A percentile compares a stretch with the other conserved stretches of the same genome.
Conservation (phyloP, 2,888 invertebrate genomes). For the Hypomecis punctinalis region DNA sequence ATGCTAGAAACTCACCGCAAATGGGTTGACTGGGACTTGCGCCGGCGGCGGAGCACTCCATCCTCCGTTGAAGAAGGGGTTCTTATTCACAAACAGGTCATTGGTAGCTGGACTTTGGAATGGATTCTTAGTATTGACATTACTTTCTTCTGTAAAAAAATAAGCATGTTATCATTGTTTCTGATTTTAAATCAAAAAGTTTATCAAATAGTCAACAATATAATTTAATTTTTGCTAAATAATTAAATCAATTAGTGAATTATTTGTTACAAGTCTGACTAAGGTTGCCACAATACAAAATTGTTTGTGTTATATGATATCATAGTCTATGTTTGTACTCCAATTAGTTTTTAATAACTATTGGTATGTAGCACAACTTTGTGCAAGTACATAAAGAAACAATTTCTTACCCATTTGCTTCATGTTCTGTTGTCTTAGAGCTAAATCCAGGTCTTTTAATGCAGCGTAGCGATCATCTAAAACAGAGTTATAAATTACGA, state of each 20-base stretch:
- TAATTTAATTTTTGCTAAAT: background rate
- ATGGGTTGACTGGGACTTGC: constrained; percentile 73
- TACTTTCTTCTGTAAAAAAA: constrained; percentile 70
- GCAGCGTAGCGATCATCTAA: constrained; percentile 97
- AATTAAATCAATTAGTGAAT: too few species aligned
- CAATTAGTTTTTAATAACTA: too few species aligned
- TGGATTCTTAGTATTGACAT: constrained; percentile 75
- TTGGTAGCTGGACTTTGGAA: constrained; percentile 77
- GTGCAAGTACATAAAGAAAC: background rate
- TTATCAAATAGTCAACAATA: background rate
- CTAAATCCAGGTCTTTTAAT: constrained; percentile 95
- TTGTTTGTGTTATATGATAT: too few species aligned
- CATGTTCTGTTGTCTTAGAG: constrained; percentile 86
- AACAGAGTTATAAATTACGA: constrained; percentile 39
- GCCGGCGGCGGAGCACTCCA: constrained; percentile 67
- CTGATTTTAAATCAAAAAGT: too few species aligned
- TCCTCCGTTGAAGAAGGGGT: constrained; percentile 78
- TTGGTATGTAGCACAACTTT: too few species aligned
- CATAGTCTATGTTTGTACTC: too few species aligned
- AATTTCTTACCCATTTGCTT: constrained; percentile 72
- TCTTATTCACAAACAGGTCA: constrained; percentile 76
- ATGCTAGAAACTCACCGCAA: constrained; percentile 65
- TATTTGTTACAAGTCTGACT: too few species aligned
- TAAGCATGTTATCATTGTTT: background rate
- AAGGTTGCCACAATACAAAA: too few species aligned